Evolutionary conservation across 1,140 invertebrate species (phyloP).

Genomic region (Halesus radiatus): DNA sequence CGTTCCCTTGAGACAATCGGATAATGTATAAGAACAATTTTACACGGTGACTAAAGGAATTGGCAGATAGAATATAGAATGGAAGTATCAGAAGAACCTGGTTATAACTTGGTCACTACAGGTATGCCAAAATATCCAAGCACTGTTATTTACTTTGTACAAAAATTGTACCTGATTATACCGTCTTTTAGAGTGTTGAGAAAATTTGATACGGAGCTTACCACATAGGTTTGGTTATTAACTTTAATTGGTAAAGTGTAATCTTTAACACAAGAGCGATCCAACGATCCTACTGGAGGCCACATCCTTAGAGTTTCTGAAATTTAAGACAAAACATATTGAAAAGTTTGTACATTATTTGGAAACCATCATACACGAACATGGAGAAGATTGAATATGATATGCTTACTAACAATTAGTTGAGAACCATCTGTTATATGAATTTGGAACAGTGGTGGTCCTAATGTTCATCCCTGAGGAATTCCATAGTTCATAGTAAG

Average conservation of each 20-base stretch:
- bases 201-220: not conserved
- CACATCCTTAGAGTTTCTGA: conserved; percentile 71
- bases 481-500: no score
- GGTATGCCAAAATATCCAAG: not conserved
- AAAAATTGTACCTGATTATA: no score
- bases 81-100: not conserved
- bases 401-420: no score
- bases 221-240: not conserved
- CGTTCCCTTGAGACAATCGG: not conserved
- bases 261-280: conserved; percentile 65
- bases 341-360: not conserved
- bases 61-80: not conserved
- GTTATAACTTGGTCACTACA: not conserved
- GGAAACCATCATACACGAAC: not conserved
- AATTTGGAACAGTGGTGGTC: no score
- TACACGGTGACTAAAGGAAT: not conserved
- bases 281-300: conserved; percentile 70
- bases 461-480: no score
- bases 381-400: not conserved
- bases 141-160: no score
- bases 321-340: conserved; percentile 2
- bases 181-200: not conserved
- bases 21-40: no score
- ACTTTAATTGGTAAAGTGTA: conserved; percentile 29
- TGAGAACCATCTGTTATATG: no score